A percentile compares a stretch with the other conserved stretches of the same genome.
These are phyloP conservation scores for Echinometra lucunter DNA, from an alignment of 53 echinoderm and acorn worm species.

Conservation along the genomic window DNA sequence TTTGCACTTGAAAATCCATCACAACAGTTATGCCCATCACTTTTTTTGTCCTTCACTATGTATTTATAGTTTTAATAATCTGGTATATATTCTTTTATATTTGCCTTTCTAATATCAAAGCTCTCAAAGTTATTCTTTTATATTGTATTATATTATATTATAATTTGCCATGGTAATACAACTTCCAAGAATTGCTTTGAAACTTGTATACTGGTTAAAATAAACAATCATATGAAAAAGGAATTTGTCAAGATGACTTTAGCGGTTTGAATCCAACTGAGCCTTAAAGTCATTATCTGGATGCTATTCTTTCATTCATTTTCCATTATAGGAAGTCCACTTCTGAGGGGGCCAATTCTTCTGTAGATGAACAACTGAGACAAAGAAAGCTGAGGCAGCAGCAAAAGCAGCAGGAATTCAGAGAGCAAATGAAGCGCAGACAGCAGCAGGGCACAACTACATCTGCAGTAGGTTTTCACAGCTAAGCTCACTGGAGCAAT, in stretches of 20 bases:
- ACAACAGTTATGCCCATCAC: background rate
- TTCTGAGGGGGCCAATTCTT: conserved; percentile 39
- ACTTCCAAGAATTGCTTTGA: no score
- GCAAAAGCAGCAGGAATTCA: conserved; percentile 95
- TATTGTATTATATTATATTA: no score
- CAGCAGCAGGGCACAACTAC: conserved; percentile 72
- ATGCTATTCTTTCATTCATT: background rate
- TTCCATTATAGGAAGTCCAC: conserved; percentile 27
- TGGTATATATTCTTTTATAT: background rate
- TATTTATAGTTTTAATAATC: background rate
- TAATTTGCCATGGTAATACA: no score
- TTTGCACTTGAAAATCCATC: background rate
- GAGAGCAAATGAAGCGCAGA: conserved; percentile 86
- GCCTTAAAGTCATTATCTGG: background rate
- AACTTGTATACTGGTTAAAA: no score
- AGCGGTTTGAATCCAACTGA: background rate
- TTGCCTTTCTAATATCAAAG: no score
- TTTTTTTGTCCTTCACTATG: background rate
- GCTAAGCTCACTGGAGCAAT: background rate
- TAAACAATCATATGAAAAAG: no score
- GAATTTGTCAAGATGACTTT: background rate
- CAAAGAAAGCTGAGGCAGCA: conserved; percentile 88
- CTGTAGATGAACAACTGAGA: conserved; percentile 48
- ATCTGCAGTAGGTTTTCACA: background rate
- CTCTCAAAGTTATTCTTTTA: no score